A percentile compares a stretch with the other conserved stretches of the same genome.
Evolutionary conservation across 2,113 vertebrate genomes (phyloP).

Genomic region (Morone chrysops): DNA sequence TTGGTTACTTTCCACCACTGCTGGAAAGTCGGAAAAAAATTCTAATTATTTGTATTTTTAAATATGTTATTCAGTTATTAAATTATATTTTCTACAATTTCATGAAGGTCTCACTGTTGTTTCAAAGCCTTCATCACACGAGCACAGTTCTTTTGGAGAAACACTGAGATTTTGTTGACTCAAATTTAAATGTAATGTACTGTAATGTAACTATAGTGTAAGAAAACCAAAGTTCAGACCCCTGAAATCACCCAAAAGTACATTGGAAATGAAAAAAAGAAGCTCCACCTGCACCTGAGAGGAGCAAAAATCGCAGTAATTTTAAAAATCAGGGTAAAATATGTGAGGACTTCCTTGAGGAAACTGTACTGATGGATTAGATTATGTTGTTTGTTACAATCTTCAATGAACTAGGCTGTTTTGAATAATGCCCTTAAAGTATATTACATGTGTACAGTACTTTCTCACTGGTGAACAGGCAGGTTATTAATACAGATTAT

Average conservation of each 20-base stretch:
- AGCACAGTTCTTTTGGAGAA: no score
- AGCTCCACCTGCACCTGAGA: no score
- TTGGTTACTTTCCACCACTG: not conserved
- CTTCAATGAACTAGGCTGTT: not conserved
- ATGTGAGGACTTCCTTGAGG: not conserved
- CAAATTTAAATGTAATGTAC: not conserved
- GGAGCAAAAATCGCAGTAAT: no score
- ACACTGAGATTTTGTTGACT: not conserved
- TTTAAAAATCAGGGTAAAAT: not conserved
- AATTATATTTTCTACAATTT: not conserved
- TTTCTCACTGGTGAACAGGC: not conserved
- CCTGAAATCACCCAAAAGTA: not conserved
- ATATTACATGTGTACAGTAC: not conserved
- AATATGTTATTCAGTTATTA: not conserved
- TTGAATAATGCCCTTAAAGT: not conserved
- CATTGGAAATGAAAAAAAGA: not conserved
- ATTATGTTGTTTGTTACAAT: not conserved
- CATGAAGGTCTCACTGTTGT: not conserved
- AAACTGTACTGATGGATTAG: not conserved
- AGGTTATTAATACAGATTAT: constrained; percentile 1
- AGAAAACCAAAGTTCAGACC: not conserved
- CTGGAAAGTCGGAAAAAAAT: not conserved
- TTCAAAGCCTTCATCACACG: no score
- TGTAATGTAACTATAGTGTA: not conserved
- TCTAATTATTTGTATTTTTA: not conserved